phyloP scores from a whole-genome alignment of 2,888 invertebrate species.

The Polia nebulosa region DNA sequence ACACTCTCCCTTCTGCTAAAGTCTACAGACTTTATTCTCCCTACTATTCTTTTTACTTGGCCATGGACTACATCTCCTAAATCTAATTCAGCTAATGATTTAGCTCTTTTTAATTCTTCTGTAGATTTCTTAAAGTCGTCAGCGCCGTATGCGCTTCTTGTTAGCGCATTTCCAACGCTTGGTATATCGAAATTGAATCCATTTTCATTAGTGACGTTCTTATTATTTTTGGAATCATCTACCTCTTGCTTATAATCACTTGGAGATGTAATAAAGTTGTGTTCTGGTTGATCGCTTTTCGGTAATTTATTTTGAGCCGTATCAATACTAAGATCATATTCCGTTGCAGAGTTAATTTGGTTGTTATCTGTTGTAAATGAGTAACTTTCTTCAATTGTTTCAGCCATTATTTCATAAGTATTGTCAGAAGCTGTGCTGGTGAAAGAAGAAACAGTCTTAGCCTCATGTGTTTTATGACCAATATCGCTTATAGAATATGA shows the following conservation, averaged over 20 bases:
- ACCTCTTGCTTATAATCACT: constrained; percentile 6
- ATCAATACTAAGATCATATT: constrained; percentile 16
- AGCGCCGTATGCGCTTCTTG: constrained; percentile 39
- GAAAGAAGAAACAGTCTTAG: constrained; percentile 17
- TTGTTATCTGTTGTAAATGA: background rate
- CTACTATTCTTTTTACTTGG: constrained; percentile 76
- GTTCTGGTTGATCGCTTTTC: background rate
- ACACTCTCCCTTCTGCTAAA: constrained; percentile 51
- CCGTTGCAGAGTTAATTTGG: background rate
- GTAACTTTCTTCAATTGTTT: constrained; percentile 22
- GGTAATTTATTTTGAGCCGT: constrained; percentile 13
- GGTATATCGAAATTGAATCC: constrained; percentile 18
- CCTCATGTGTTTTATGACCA: constrained; percentile 11
- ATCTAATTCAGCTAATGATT: constrained; percentile 79
- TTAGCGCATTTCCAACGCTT: constrained; percentile 14
- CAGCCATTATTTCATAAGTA: constrained; percentile 8
- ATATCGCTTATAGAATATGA: constrained; percentile 25
- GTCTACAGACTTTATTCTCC: constrained; percentile 80
- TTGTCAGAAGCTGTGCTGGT: background rate
- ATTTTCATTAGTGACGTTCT: constrained; percentile 12
- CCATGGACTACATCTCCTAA: constrained; percentile 78
- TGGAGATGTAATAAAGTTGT: constrained; percentile 4
- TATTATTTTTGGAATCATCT: background rate
- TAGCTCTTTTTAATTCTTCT: constrained; percentile 65
- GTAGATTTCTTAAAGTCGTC: constrained; percentile 54